Evolutionary conservation across 2,113 vertebrate species (phyloP).

Genomic region (Paradoxurus hermaphroditus): DNA sequence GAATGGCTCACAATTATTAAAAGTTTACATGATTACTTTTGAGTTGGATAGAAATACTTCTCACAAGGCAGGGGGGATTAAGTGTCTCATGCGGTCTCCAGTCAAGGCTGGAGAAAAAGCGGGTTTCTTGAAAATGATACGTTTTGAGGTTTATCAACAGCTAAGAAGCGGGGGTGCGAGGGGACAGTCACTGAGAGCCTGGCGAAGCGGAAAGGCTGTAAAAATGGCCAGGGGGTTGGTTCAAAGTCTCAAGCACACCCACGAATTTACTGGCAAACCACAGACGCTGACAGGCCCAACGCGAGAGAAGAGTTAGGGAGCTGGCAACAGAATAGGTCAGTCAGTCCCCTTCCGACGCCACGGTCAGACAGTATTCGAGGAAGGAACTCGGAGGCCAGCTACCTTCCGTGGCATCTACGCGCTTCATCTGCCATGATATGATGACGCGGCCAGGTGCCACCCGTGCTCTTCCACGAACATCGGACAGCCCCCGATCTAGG

Average conservation of each 20-base stretch:
- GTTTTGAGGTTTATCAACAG: constrained; percentile 47
- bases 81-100: constrained; percentile 64
- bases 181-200: neutral
- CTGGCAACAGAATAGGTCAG: neutral
- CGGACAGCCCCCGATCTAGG: neutral
- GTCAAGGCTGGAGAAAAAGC: constrained; percentile 42
- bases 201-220: neutral
- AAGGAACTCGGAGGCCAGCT: neutral
- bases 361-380: neutral
- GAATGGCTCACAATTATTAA: constrained; percentile 80
- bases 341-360: neutral
- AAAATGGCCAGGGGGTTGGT: neutral
- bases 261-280: neutral
- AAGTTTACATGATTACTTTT: constrained; percentile 81
- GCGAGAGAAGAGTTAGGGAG: neutral
- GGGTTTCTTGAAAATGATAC: constrained; percentile 65
- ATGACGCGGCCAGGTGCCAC: too few species aligned
- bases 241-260: neutral
- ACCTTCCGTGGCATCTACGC: neutral
- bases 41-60: constrained; percentile 81
- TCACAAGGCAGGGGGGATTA: constrained; percentile 76
- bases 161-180: neutral
- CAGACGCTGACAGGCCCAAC: neutral
- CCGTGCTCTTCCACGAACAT: accelerated
- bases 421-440: neutral